Evolutionary conservation across 2,888 invertebrate species (phyloP), one percentile per base, ranked within the genome.

Genomic region (Apamea monoglypha): DNA sequence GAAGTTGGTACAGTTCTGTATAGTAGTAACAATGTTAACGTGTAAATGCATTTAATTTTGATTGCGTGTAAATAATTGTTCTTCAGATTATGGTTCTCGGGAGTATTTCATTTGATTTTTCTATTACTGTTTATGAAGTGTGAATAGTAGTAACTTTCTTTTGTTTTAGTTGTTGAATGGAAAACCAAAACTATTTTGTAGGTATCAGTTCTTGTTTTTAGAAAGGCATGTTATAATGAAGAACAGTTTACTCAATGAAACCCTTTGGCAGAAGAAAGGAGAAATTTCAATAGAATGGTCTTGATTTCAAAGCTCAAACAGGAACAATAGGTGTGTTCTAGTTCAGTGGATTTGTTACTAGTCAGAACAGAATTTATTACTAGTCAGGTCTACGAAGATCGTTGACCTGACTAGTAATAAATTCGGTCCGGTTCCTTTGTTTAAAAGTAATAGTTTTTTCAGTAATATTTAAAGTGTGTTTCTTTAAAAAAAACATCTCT

Each of bases 51-150:
- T 82, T 88, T 81, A 87, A 87, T 89, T 85, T 78, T 87, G 82
- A 87, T 89, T 85, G 83, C 80, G 87, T 86, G 84, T 85, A 78
- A 81, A 78, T 80, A 84, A 89, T 89, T 82, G 82, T 76, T 80
- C 59, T 75, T 68, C 5, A 71, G 74, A 81, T 84, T 81, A 85
- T 63, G 47, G 66, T 73, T 66, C 73, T 70, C 18, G 44, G 64
- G 36, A 74, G 64, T 76, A 68, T 80, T 83, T 80, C 2, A 61
- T 75, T 82, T 61, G 29, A 47, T 53, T 66, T 16, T 10, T 25
- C 47, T 44, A n/a, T 47, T 36, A 66, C n/a, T 32, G 32, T 67
- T 82, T 25, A 36, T 75, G 59, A 67, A 29, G n/a, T 40, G 21
- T 44, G 40, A 56, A 25, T 25, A 16, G 63, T 56, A n/a, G 40